Evolutionary conservation across 2,797 vertebrate genomes (phyloP), one percentile per base, ranked within the genome.

Genomic region (Sebastes kiyomatsui): DNA sequence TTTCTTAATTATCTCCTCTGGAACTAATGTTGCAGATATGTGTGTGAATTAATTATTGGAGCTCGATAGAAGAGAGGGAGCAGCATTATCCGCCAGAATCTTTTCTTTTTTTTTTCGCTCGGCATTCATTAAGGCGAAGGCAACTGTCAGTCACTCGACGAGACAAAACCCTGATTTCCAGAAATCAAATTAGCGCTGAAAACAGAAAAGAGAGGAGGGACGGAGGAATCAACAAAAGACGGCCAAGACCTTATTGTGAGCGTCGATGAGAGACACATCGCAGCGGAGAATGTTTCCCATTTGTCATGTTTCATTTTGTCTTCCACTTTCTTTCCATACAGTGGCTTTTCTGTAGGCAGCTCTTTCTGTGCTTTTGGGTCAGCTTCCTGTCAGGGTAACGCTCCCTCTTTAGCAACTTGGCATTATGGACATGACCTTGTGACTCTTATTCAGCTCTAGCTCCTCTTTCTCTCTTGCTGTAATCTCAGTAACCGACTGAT

Each of bases 101-200:
- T 93, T 88, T 87, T 92, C 84, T 75, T 81, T 70, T 74, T 71
- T 81, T 77, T 46, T 52, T 61, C 61, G 64, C 85, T 80, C 83
- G 28, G 82, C 90, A 91, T 93, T 92, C 92, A 95, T 95, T 90
- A 95, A 93, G 89, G 82, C 85, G 42, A 88, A 84, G 72, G 88
- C 84, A 85, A 91, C 92, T 93, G 95, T 94, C 95, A 95, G 88
- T 96, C 95, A 95, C 78, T 77, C 23, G 2, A 59, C 58, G 79
- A 94, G 93, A 95, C 94, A 96, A 96, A 94, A 95, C 81, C 86
- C 75, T 86, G 93, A 95, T 95, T 95, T 94, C 79, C 88, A 91
- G 87, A 95, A 94, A 95, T 94, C 88, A 92, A 93, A 94, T 94
- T 95, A 94, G 84, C 9, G 61, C 66, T n/a, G 67, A 81, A 92